These are phyloP conservation scores for Agrochola lota DNA, from an alignment of 2,888 invertebrate genomes.

Conservation along the genomic window DNA sequence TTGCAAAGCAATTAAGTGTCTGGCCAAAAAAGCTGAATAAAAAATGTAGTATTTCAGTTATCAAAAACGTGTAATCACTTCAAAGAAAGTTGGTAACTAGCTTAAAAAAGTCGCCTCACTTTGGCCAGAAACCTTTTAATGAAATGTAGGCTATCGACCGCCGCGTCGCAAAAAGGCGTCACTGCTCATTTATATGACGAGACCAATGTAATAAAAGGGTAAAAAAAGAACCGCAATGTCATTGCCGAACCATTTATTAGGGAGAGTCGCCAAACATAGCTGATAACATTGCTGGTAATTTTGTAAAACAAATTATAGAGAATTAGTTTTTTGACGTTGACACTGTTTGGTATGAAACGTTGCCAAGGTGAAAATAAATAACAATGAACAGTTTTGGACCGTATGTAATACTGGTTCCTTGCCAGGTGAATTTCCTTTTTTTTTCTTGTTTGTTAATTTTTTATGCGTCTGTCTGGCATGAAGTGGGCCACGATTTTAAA, in stretches of 20 bases:
- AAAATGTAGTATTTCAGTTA: not conserved
- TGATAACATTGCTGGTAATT: slow-evolving; percentile 57
- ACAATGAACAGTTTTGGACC: not conserved
- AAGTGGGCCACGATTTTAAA: not conserved
- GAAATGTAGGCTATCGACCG: slow-evolving; percentile 63
- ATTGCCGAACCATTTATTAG: slow-evolving; percentile 74
- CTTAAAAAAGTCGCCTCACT: slow-evolving; percentile 21
- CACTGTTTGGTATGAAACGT: slow-evolving; percentile 45
- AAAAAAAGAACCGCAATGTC: slow-evolving; percentile 71
- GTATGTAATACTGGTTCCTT: not conserved
- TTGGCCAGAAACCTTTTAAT: slow-evolving; percentile 47
- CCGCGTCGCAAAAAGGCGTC: slow-evolving; percentile 62
- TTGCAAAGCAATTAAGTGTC: not conserved
- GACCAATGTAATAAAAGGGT: slow-evolving; percentile 71
- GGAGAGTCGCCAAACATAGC: slow-evolving; percentile 60
- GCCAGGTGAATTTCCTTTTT: not conserved
- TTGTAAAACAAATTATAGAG: slow-evolving; percentile 62
- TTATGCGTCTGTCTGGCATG: not conserved
- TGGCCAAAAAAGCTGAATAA: not conserved
- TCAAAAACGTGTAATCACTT: slow-evolving; percentile 12
- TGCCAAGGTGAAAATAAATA: slow-evolving; percentile 35
- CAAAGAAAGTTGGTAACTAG: slow-evolving; percentile 22
- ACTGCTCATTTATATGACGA: slow-evolving; percentile 70
- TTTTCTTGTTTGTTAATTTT: not conserved
- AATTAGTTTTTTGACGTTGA: slow-evolving; percentile 46